A percentile compares a stretch with the other conserved stretches of the same genome.
Conservation (phyloP, 2,797 vertebrate genomes). For the Vireo griseus region DNA sequence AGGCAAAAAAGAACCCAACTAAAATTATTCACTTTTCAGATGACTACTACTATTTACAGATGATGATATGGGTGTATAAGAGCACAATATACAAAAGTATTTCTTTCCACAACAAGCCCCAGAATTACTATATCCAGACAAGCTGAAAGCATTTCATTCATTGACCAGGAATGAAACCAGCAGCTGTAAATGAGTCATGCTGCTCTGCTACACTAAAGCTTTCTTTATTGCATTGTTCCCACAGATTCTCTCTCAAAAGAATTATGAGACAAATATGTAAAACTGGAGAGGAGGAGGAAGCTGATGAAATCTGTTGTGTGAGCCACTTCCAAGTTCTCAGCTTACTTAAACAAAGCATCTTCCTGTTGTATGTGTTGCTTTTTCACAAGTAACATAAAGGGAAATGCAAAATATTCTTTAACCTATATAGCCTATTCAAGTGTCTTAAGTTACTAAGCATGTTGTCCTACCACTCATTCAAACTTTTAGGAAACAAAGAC, state of each 20-base stretch:
- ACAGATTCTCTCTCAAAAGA: not conserved
- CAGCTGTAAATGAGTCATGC: slow-evolving; percentile 60
- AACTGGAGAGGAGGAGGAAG: slow-evolving; percentile 14
- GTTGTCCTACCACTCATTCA: not conserved
- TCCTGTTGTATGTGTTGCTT: not conserved
- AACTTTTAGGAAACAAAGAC: not conserved
- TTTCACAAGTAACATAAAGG: not conserved
- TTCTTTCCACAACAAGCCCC: not conserved
- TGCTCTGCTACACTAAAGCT: not conserved
- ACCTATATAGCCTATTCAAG: not conserved
- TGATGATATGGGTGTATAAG: not conserved
- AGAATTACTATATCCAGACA: not conserved
- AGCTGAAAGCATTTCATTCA: slow-evolving; percentile 43
- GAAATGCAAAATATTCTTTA: not conserved
- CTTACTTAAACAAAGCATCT: not conserved
- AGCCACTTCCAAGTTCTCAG: not conserved
- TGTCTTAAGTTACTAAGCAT: not conserved
- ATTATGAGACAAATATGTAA: slow-evolving; percentile 5
- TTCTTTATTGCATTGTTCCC: slow-evolving; percentile 30
- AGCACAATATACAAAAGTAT: not conserved
- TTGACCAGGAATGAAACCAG: slow-evolving; percentile 27
- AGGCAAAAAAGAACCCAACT: not conserved
- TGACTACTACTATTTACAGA: not conserved
- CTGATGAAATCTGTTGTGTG: not conserved
- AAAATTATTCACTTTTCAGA: not conserved